These are phyloP conservation scores for Rotaria socialis DNA, from an alignment of 2,888 invertebrate genomes.

Conservation along the genomic window DNA sequence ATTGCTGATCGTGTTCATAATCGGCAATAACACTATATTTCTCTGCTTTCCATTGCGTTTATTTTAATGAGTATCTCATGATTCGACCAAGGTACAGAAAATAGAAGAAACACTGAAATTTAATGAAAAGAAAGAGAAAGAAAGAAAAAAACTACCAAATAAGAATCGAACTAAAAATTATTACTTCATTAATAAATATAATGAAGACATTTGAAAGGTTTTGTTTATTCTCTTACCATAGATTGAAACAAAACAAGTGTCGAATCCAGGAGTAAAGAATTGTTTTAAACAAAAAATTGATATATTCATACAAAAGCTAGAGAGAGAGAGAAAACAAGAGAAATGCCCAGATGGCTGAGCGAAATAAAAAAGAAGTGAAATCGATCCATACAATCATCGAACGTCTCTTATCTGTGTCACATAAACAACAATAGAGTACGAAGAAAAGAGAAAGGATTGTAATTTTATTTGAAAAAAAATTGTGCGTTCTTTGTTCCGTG, in stretches of 20 bases:
- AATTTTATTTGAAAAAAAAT: background rate
- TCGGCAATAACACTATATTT: background rate
- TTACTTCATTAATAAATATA: background rate
- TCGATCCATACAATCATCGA: background rate
- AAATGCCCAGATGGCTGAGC: background rate
- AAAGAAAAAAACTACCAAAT: background rate
- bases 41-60: background rate
- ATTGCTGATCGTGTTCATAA: slow-evolving; percentile 20
- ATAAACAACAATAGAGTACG: background rate
- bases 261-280: background rate
- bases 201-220: background rate
- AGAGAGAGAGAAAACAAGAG: background rate
- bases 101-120: background rate
- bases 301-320: background rate
- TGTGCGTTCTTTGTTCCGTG: background rate
- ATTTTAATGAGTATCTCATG: background rate
- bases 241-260: background rate
- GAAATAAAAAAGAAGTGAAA: background rate
- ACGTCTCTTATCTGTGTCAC: background rate
- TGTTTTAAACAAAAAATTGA: background rate
- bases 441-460: background rate
- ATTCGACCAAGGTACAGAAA: slow-evolving; percentile 3
- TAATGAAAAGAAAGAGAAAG: background rate
- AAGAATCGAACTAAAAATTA: background rate
- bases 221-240: background rate